Conservation (phyloP, 2,797 vertebrate species). For the Ctenochaetus hawaiiensis region DNA sequence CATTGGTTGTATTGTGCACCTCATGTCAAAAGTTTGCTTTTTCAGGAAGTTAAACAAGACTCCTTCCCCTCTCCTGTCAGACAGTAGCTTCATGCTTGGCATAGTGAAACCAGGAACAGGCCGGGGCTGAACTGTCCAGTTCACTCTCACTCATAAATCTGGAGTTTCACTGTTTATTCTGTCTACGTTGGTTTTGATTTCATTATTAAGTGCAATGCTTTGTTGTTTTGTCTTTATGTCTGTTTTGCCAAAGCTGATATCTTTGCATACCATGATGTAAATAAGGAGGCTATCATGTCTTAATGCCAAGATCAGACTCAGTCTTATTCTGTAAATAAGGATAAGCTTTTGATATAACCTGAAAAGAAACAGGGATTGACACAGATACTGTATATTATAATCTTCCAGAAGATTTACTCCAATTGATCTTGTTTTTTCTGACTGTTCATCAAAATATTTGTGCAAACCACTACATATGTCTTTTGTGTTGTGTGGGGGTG, state of each 20-base stretch:
- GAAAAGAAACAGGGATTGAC: conserved; percentile 76
- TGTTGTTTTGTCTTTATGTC: conserved; percentile 14
- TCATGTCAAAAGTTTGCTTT: conserved; percentile 78
- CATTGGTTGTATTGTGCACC: conserved; percentile 66
- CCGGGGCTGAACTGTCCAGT: conserved; percentile 37
- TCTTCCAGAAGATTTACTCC: conserved; percentile 62
- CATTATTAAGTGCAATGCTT: neutral
- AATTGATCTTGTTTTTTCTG: conserved; percentile 63
- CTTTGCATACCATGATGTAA: conserved; percentile 9
- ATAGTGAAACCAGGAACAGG: conserved; percentile 78
- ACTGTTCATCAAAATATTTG: conserved; percentile 61
- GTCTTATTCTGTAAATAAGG: conserved; percentile 67
- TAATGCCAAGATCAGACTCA: conserved; percentile 57
- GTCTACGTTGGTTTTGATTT: conserved; percentile 26
- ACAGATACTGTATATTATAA: conserved; percentile 70
- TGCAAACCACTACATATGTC: conserved; percentile 34
- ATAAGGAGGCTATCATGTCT: conserved; percentile 53
- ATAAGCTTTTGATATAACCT: conserved; percentile 58
- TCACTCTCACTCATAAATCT: conserved; percentile 70
- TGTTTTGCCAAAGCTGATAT: conserved; percentile 20
- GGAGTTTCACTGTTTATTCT: conserved; percentile 52
- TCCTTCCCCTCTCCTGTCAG: conserved; percentile 77
- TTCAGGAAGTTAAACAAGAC: conserved; percentile 81
- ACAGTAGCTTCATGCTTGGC: conserved; percentile 67
- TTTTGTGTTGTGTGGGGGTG: conserved; percentile 16